Evolutionary conservation across 2,113 vertebrate genomes (phyloP), one percentile per base, ranked within the genome.

Genomic region (Actenoides hombroni): DNA sequence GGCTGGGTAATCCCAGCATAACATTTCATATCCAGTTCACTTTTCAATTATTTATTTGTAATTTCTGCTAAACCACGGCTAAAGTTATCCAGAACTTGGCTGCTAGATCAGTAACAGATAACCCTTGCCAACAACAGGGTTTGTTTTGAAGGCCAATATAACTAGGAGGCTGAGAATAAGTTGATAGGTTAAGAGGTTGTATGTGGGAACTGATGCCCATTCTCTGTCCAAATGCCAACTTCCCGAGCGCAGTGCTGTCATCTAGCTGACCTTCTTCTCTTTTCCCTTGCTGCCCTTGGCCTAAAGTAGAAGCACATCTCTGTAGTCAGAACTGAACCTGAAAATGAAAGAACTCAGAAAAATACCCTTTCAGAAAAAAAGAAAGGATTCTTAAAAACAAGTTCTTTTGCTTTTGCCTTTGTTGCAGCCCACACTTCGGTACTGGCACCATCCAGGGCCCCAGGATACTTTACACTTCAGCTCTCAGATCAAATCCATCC

Each of bases 41-140:
- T 95, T 97, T 93, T 81, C 74, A 93, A 71, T 76, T 44, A 86
- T 97, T 97, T 97, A 96, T 97, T 97, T 94, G 90, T 65, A 90
- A 93, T 90, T 95, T 92, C 89, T 95, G 76, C 70, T 94, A 96
- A 97, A 96, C 91, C 95, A 92, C 74, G 75, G 59, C 88, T 92
- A 78, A 90, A 89, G 80, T 92, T 86, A 75, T 68, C 91, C 83
- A 92, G 64, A 56, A 0, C 60, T 95, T 88, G 70, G 85, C 77
- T 88, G 82, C 83, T 70, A 85, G 84, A 48, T 93, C 79, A 88
- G 90, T 89, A 92, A 94, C 69, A 83, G 82, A 78, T 89, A 94
- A 80, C 64, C 65, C 57, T 93, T 89, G 63, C 56, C 89, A 94
- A 71, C 40, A 46, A 53, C 61, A 76, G n/a, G 91, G 86, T 96